These are phyloP conservation scores for Scopus umbretta DNA, from an alignment of 2,113 vertebrate genomes.

Conservation along the genomic window DNA sequence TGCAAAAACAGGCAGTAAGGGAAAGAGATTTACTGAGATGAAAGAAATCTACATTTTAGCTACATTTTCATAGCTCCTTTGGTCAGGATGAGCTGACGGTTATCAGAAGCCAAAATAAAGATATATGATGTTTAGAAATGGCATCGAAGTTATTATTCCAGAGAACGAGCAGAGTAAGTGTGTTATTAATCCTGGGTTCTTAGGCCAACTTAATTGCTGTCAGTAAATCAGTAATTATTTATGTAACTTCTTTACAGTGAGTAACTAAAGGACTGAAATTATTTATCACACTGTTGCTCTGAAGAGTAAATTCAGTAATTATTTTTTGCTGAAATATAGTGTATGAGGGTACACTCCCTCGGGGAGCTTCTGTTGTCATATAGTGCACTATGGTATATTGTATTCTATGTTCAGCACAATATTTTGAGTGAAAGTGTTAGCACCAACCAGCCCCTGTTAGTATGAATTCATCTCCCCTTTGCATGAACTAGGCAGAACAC, in stretches of 20 bases:
- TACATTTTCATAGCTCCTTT: not conserved
- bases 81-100: not conserved
- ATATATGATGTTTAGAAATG: constrained; percentile 4
- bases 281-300: not conserved
- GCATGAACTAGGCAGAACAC: not conserved
- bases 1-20: not conserved
- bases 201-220: constrained; percentile 14
- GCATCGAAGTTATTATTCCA: not conserved
- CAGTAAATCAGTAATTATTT: constrained; percentile 38
- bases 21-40: not conserved
- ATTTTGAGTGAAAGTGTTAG: not conserved
- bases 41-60: not conserved
- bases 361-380: not conserved
- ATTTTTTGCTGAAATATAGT: not conserved
- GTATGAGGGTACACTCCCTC: not conserved
- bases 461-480: not conserved
- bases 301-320: not conserved
- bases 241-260: not conserved
- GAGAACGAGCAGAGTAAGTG: not conserved
- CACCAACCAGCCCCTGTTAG: not conserved
- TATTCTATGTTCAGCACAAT: not conserved
- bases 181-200: constrained; percentile 1
- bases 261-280: not conserved
- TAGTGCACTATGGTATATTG: accelerated
- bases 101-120: constrained; percentile 12